Base-by-base conservation (phyloP, 2,113 vertebrate species). In the Cepphus grylle region DNA sequence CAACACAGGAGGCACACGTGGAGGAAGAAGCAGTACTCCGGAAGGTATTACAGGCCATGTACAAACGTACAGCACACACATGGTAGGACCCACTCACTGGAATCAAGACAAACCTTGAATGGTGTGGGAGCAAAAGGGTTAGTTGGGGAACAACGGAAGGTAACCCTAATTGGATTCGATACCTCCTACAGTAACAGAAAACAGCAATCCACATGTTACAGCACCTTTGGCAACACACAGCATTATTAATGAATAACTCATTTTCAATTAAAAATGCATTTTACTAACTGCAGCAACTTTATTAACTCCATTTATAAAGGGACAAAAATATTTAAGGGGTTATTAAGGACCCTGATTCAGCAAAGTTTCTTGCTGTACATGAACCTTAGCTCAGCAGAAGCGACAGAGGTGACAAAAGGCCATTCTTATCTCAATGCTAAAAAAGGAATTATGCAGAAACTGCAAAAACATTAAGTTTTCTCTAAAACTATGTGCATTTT, bases 111-210 rank as follows among this genome's bases (percentile, higher is more conserved):
- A 99, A 99, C 99, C 99, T 99, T 99, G 99, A 99, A 99, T 42
- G 99, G 99, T 98, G 98, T 99, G 98, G 99, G 99, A 98, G 98
- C 99, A 98, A 99, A 99, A 98, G 99, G 99, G 98, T 99, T 99
- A 99, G 98, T 99, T 98, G 99, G 99, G 98, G 98, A 99, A 98
- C 99, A 98, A 98, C 97, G 98, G 97, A 99, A 98, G 98, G 98
- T 98, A 99, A 99, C 98, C 98, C 98, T 99, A 99, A 98, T 94
- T 98, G 98, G 98, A 99, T 98, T 98, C 98, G 98, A 98, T 98
- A 98, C 96, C 95, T 98, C 99, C 99, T 99, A 99, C 83, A 97
- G 98, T 96, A 98, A 99, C 96, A 99, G 97, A 99, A 98, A 99
- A 99, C 92, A 97, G 97, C 73, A 97, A 65, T 96, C 87, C 94